A percentile compares a stretch with the other conserved stretches of the same genome.
Conservation (phyloP, 2,888 invertebrate species). For the Megastigmus dorsalis region DNA sequence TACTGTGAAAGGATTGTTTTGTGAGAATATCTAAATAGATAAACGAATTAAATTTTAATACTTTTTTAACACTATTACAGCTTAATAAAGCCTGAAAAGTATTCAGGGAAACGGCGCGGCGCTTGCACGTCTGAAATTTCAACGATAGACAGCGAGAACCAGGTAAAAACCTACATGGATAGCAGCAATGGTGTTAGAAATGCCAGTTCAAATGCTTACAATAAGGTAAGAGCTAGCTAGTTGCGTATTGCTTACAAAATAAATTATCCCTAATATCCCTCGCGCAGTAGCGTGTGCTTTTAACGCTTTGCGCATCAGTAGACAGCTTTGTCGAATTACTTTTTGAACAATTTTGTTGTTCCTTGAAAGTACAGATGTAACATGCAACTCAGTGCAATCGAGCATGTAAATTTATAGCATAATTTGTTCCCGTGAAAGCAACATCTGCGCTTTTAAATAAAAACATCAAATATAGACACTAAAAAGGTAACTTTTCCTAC, state of each 20-base stretch:
- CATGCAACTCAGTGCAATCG: neutral
- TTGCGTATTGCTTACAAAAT: constrained; percentile 62
- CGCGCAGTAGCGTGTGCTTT: constrained; percentile 32
- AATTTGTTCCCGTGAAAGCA: neutral
- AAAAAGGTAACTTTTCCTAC: neutral
- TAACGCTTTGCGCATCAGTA: constrained; percentile 44
- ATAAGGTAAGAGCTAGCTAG: constrained; percentile 86
- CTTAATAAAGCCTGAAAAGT: constrained; percentile 82
- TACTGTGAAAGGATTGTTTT: no score
- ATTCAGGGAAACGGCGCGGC: constrained; percentile 79
- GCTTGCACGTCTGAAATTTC: constrained; percentile 75
- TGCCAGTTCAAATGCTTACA: constrained; percentile 91
- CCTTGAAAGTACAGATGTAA: constrained; percentile 49
- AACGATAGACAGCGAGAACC: constrained; percentile 83
- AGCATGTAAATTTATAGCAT: constrained; percentile 16
- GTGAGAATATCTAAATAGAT: no score
- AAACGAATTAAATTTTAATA: neutral
- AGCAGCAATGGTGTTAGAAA: constrained; percentile 87
- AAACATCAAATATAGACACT: neutral
- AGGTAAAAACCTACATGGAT: constrained; percentile 97
- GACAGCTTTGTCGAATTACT: constrained; percentile 33
- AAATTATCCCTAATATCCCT: constrained; percentile 49
- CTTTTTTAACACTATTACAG: constrained; percentile 71
- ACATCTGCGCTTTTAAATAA: constrained; percentile 43
- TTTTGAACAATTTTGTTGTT: constrained; percentile 24